A percentile compares a stretch with the other conserved stretches of the same genome.
phyloP scores from a whole-genome alignment of 2,888 invertebrate species.

The Phalera bucephala region DNA sequence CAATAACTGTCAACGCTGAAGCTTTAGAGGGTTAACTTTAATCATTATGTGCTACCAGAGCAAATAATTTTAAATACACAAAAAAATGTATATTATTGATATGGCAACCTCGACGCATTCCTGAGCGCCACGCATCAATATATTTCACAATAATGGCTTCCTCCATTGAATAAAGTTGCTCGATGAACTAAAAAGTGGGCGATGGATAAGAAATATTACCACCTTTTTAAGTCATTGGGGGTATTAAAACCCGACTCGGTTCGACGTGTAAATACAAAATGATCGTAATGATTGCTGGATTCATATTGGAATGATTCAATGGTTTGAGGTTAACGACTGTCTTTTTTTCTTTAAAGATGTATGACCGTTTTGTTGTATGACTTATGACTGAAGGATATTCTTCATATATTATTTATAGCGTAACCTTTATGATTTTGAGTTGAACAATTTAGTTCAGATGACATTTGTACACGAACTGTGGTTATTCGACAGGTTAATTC shows the following conservation, averaged over 20 bases:
- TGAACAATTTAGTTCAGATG: conserved; percentile 15
- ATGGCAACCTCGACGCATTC: conserved; percentile 7
- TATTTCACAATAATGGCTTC: conserved; percentile 32
- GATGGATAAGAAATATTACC: conserved; percentile 27
- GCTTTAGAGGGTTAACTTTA: neutral
- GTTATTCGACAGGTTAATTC: neutral
- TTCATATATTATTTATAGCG: conserved; percentile 25
- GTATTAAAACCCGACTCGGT: conserved; percentile 12
- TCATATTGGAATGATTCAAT: conserved; percentile 14
- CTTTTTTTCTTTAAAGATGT: conserved; percentile 8
- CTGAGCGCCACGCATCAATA: conserved; percentile 9
- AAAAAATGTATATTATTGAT: conserved; percentile 16
- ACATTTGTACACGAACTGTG: neutral
- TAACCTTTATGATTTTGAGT: conserved; percentile 16
- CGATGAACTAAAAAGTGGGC: conserved; percentile 24
- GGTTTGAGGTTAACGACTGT: conserved; percentile 17
- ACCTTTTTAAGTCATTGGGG: conserved; percentile 29
- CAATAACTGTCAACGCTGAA: neutral
- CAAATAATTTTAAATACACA: conserved; percentile 7
- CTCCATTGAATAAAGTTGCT: conserved; percentile 27
- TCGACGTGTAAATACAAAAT: conserved; percentile 19
- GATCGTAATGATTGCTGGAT: conserved; percentile 11
- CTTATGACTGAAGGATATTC: conserved; percentile 15
- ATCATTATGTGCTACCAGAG: neutral
- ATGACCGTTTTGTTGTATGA: conserved; percentile 22